Conservation (phyloP, 2,113 vertebrate genomes). For the Danionella cerebrum region DNA sequence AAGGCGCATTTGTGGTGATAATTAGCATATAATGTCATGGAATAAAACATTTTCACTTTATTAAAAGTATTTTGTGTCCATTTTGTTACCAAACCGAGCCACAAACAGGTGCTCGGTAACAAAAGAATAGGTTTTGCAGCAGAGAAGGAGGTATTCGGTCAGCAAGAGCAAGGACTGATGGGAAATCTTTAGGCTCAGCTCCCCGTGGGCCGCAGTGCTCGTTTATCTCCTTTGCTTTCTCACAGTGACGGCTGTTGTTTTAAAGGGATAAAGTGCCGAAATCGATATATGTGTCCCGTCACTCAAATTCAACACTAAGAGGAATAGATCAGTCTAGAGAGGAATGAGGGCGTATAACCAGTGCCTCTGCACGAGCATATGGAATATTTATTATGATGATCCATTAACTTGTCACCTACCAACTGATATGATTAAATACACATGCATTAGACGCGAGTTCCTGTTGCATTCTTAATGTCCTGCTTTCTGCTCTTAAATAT, state of each 20-base stretch:
- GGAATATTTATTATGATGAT: conserved; percentile 69
- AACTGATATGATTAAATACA: conserved; percentile 68
- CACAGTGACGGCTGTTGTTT: conserved; percentile 49
- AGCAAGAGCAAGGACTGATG: conserved; percentile 32
- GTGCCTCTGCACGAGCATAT: conserved; percentile 54
- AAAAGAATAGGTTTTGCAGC: neutral
- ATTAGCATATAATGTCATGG: too few species aligned
- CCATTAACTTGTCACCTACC: conserved; percentile 66
- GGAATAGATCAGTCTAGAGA: conserved; percentile 45
- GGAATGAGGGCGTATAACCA: conserved; percentile 16
- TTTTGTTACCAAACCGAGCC: neutral
- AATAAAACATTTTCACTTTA: too few species aligned
- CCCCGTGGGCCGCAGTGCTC: conserved; percentile 23
- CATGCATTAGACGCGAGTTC: conserved; percentile 56
- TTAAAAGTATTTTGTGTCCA: too few species aligned
- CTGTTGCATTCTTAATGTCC: conserved; percentile 38
- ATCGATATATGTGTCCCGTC: conserved; percentile 41
- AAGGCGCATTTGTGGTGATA: too few species aligned
- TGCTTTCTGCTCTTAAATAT: conserved; percentile 45
- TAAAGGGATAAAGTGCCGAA: conserved; percentile 49
- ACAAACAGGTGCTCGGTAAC: neutral
- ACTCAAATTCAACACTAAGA: conserved; percentile 48
- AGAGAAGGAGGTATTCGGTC: neutral
- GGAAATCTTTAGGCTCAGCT: conserved; percentile 45
- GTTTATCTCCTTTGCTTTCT: conserved; percentile 36